Base-by-base conservation (phyloP, 2,113 vertebrate species). In the Podarcis muralis region DNA sequence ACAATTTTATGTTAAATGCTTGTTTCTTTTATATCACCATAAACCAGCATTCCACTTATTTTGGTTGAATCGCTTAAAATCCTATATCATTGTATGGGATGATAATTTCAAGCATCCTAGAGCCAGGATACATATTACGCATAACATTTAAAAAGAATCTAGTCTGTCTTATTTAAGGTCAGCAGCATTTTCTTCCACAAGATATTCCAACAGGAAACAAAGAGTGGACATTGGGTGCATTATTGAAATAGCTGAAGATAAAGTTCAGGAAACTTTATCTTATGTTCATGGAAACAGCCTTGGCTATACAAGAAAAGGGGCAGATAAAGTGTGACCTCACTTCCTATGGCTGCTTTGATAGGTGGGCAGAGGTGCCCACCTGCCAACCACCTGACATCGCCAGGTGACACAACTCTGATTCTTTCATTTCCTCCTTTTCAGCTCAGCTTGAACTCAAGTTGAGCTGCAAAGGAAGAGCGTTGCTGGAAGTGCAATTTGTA, bases 1-100 rank as follows among this genome's bases (percentile, higher is more conserved):
- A 77, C 37, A 80, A 68, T 79, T 27, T 40, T 23, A 76, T 7
- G 5, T 76, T 11, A 65, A 82, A 84, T 82, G 15, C 13, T n/a
- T 11, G 22, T 35, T 30, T n/a, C 0, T 27, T 71, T 68, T 59
- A 16, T 12, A 48, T 11, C 0, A 1, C 25, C 22, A 25, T 0
- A 0, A 9, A n/a, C 15, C 84, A 83, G 78, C 32, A 88, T 6
- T 68, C 32, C 12, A 68, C 53, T 40, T 57, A 77, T 3, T 22
- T 53, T 71, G 69, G 35, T 13, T 74, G 6, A 85, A 2, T 18
- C 43, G 78, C 8, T 72, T 72, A 22, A 30, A 32, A 76, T 81
- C 11, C 18, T 75, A 74, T 18, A 59, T 30, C 9, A 18, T 25
- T 85, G 68, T 18, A 27, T 6, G 57, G 71, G 84, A 35, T 43